Evolutionary conservation across 2,888 invertebrate species (phyloP).

Genomic region (Alviniconcha strummeri): DNA sequence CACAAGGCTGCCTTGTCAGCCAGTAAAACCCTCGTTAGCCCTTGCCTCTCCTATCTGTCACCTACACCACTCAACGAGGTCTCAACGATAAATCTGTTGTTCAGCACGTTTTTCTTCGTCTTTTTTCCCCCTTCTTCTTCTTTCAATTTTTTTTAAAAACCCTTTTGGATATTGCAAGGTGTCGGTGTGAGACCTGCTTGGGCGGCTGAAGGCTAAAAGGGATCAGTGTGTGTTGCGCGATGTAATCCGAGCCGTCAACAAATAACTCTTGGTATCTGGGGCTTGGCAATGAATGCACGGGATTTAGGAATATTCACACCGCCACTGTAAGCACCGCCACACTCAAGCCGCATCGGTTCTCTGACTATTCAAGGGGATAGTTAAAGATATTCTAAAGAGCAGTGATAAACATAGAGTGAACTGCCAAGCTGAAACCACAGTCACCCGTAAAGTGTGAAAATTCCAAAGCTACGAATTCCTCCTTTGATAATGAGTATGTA

Average conservation of each 20-base stretch:
- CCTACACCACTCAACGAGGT: not conserved
- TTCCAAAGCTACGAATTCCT: no score
- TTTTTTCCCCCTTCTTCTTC: not conserved
- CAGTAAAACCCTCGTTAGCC: not conserved
- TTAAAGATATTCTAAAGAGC: not conserved
- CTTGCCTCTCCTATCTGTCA: not conserved
- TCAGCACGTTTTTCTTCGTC: not conserved
- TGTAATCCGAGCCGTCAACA: not conserved
- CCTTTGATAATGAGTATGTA: no score
- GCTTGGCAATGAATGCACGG: not conserved
- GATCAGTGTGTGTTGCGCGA: not conserved
- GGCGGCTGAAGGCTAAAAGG: not conserved
- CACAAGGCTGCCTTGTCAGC: not conserved
- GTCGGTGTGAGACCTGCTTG: no score
- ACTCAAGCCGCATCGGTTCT: not conserved
- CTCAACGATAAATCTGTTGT: not conserved
- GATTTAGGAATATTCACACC: conserved; percentile 6
- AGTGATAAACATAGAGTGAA: not conserved
- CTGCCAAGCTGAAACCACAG: not conserved
- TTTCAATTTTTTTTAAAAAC: not conserved
- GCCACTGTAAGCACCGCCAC: no score
- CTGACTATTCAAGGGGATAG: not conserved
- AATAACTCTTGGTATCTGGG: conserved; percentile 8
- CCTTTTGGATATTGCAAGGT: no score
- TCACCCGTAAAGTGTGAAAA: not conserved